phyloP scores from a whole-genome alignment of 2,888 invertebrate genomes.

The Therioaphis trifolii region DNA sequence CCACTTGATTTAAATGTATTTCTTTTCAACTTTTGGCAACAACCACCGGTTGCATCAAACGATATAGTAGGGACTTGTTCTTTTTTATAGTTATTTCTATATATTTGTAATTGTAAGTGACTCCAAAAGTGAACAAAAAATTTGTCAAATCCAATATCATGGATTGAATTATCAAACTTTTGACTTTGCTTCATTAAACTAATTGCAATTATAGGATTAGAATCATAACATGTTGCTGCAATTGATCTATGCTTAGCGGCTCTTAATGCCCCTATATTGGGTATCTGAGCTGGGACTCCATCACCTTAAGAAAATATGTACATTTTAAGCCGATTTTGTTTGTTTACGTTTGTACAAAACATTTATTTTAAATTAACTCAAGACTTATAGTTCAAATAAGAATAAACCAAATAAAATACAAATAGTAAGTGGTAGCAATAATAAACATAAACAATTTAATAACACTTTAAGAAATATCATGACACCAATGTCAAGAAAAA shows the following conservation, averaged over 20 bases:
- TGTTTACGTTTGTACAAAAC: no score
- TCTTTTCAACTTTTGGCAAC: constrained; percentile 1
- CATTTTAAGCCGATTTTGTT: no score
- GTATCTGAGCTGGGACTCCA: background rate
- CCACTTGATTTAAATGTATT: background rate
- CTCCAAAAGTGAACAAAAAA: constrained; percentile 21
- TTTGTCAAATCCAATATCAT: constrained; percentile 16
- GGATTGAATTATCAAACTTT: background rate
- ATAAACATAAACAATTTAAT: no score
- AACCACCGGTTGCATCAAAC: constrained; percentile 2
- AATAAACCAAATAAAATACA: no score
- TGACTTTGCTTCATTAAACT: background rate
- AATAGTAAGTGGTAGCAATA: no score
- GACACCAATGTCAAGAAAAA: no score
- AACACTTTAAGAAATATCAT: no score
- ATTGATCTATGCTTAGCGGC: no score
- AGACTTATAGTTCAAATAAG: no score
- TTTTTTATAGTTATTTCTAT: background rate
- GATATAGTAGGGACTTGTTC: background rate
- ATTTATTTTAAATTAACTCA: no score
- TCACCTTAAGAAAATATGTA: constrained; percentile 8
- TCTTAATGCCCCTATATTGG: background rate
- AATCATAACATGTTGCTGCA: background rate
- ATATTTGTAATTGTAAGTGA: background rate
- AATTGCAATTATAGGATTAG: background rate